A percentile compares a stretch with the other conserved stretches of the same genome.
Evolutionary conservation across 2,113 vertebrate species (phyloP).

Genomic region (Oryctolagus cuniculus): mOryCun1.1 NC_091451.1:40853001-40853500

Average conservation of each 20-base stretch:
- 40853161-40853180: rapidly evolving
- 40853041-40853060: neutral
- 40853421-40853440: neutral
- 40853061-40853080: rapidly evolving
- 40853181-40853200: neutral
- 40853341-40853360: rapidly evolving
- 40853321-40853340: neutral
- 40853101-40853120: too few species aligned
- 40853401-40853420: neutral
- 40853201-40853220: rapidly evolving
- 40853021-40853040: neutral
- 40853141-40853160: neutral
- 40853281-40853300: too few species aligned
- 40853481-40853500: too few species aligned
- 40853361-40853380: neutral
- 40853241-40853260: too few species aligned
- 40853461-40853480: too few species aligned
- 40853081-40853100: neutral
- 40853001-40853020: too few species aligned
- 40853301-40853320: neutral
- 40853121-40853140: too few species aligned
- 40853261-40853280: too few species aligned
- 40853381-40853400: neutral
- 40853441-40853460: neutral
- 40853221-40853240: neutral